These are phyloP conservation scores for Pediacus dermestoides DNA, from an alignment of 2,888 invertebrate species.

Conservation along the genomic window DNA sequence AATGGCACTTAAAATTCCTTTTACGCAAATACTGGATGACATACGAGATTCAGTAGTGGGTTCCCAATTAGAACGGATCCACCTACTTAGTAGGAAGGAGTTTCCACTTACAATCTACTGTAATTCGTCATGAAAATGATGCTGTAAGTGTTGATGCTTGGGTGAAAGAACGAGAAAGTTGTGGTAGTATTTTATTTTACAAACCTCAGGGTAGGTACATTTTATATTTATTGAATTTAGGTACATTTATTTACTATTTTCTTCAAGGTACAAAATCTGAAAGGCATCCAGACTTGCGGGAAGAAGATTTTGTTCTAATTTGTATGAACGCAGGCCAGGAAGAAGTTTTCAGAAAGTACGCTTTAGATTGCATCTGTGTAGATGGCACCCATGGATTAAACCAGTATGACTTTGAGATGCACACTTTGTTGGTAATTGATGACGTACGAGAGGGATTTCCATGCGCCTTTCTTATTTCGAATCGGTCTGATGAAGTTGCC, in stretches of 20 bases:
- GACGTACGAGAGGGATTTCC: constrained; percentile 30
- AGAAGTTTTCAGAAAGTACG: constrained; percentile 29
- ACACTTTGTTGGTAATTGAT: constrained; percentile 26
- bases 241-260: too few species aligned
- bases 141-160: constrained; percentile 12
- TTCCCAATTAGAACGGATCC: constrained; percentile 10
- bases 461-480: constrained; percentile 25
- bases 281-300: constrained; percentile 21
- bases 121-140: constrained; percentile 12
- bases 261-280: constrained; percentile 11
- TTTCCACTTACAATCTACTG: constrained; percentile 5
- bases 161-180: constrained; percentile 1
- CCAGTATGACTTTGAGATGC: constrained; percentile 25
- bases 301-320: constrained; percentile 31
- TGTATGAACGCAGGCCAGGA: constrained; percentile 30
- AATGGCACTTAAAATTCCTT: constrained; percentile 17
- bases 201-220: too few species aligned
- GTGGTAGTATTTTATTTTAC: constrained; percentile 8
- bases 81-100: constrained; percentile 16
- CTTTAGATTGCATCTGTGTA: constrained; percentile 28
- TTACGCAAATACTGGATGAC: constrained; percentile 14
- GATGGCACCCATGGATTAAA: constrained; percentile 30
- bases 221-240: too few species aligned
- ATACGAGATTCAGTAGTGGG: constrained; percentile 7
- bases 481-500: constrained; percentile 20